These are phyloP conservation scores for Ammodytes dubius DNA, from an alignment of 2,113 vertebrate species.

Conservation along the genomic window DNA sequence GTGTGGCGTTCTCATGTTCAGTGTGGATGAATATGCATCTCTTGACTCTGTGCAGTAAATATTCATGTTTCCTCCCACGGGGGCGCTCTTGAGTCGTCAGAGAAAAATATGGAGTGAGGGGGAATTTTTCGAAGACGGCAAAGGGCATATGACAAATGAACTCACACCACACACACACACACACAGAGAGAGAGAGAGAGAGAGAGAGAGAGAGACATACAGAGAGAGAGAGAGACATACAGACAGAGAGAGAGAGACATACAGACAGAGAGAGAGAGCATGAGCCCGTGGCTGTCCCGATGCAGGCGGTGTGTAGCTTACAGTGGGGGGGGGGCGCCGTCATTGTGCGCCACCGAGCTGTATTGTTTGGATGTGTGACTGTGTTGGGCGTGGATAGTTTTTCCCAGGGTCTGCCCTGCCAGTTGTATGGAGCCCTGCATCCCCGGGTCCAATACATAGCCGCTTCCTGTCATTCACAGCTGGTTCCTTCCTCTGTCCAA, in stretches of 20 bases:
- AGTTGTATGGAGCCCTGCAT: slow-evolving; percentile 27
- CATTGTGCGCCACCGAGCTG: slow-evolving; percentile 61
- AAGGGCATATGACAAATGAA: slow-evolving; percentile 50
- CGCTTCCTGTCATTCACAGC: slow-evolving; percentile 85
- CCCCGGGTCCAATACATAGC: slow-evolving; percentile 56
- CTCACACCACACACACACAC: slow-evolving; percentile 19
- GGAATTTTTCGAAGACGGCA: slow-evolving; percentile 40
- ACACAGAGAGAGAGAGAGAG: slow-evolving; percentile 13
- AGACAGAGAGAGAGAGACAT: slow-evolving; percentile 3
- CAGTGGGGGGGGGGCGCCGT: slow-evolving; percentile 56
- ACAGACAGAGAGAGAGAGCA: neutral
- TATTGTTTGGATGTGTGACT: slow-evolving; percentile 75
- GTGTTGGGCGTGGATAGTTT: slow-evolving; percentile 47
- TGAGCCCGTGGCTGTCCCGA: neutral
- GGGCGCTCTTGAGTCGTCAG: slow-evolving; percentile 80
- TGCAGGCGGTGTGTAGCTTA: slow-evolving; percentile 11
- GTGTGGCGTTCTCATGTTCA: neutral
- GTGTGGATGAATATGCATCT: neutral
- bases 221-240: slow-evolving; percentile 8
- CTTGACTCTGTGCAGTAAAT: slow-evolving; percentile 21
- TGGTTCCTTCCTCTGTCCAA: slow-evolving; percentile 83
- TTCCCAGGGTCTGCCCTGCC: slow-evolving; percentile 79
- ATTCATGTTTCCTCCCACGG: slow-evolving; percentile 64
- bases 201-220: neutral
- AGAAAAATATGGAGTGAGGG: slow-evolving; percentile 22